Evolutionary conservation across 2,797 vertebrate species (phyloP), one percentile per base, ranked within the genome.

Genomic region (Sebastes iracundus): DNA sequence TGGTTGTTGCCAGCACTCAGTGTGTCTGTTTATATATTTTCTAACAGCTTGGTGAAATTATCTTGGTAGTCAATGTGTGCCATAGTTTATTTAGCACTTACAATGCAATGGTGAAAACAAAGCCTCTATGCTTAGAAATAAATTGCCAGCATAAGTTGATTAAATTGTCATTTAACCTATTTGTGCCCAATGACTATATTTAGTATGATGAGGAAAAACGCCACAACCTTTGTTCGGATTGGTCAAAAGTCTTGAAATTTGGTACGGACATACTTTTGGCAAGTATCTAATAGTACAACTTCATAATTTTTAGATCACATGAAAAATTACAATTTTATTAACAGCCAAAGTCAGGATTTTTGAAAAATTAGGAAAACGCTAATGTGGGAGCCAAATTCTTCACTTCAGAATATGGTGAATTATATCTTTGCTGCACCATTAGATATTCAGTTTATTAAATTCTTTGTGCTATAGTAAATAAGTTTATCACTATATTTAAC

Each of bases 81-180:
- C 20, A 59, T 2, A 8, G n/a, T 67, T 42, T 63, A 73, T 67
- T 86, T 62, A 69, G 33, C 56, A 77, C 23, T 52, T 22, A 71
- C n/a, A 49, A 49, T 30, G 4, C 18, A 38, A 58, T n/a, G 32
- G 32, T 35, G 2, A 69, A 69, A 81, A 75, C 28, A 64, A 56
- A 22, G 14, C 1, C 0, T 18, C 6, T 77, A 8, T 55, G 28
- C 3, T 38, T 58, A 33, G 66, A 32, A 73, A 68, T 68, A 35
- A 65, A 72, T 58, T 59, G 14, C 7, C n/a, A 71, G n/a, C 2
- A 35, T 11, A 65, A 20, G 2, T 18, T 61, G 7, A 5, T 46
- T 68, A 2, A 74, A 71, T 20, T 56, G 27, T 65, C 20, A 62
- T 23, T 49, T 49, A 49, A 20, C 0, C 18, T 0, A 49, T 49